These are phyloP conservation scores for Torymus aiolomorphi DNA, from an alignment of 2,888 invertebrate species.

Conservation along the genomic window DNA sequence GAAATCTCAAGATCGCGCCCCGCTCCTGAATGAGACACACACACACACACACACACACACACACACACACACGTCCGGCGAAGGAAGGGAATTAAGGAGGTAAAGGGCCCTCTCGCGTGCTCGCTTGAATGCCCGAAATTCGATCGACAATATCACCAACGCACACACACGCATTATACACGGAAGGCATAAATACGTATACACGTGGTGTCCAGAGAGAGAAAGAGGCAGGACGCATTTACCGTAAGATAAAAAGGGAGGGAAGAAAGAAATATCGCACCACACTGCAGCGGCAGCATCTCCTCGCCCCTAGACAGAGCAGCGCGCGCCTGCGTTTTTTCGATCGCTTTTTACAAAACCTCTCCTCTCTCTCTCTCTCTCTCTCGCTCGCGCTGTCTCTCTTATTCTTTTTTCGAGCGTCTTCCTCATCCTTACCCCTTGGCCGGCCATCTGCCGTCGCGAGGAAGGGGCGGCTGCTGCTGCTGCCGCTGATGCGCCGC, in stretches of 20 bases:
- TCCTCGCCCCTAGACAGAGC: background rate
- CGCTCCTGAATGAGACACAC: conserved; percentile 1
- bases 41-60: conserved; percentile 34
- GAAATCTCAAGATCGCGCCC: conserved; percentile 57
- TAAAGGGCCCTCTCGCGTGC: conserved; percentile 52
- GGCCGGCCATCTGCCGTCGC: conserved; percentile 78
- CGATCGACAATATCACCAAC: conserved; percentile 68
- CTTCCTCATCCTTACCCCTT: conserved; percentile 71
- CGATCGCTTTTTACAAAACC: conserved; percentile 62
- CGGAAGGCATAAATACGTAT: background rate
- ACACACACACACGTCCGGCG: conserved; percentile 23
- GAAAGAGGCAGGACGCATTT: conserved; percentile 13
- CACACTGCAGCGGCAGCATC: conserved; percentile 62
- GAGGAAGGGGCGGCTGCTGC: conserved; percentile 75
- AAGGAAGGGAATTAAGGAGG: conserved; percentile 61
- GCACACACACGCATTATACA: background rate
- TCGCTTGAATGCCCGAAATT: conserved; percentile 71
- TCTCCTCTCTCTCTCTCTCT: conserved; percentile 46
- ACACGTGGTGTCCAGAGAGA: background rate
- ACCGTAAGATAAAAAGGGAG: conserved; percentile 43
- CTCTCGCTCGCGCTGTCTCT: conserved; percentile 62
- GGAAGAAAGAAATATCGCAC: conserved; percentile 52
- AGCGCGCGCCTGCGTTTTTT: conserved; percentile 62
- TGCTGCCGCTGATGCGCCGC: too few species aligned
- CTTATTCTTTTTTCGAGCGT: too few species aligned